Base-by-base conservation (phyloP, 2,113 vertebrate genomes). In the Dipodomys merriami region DNA sequence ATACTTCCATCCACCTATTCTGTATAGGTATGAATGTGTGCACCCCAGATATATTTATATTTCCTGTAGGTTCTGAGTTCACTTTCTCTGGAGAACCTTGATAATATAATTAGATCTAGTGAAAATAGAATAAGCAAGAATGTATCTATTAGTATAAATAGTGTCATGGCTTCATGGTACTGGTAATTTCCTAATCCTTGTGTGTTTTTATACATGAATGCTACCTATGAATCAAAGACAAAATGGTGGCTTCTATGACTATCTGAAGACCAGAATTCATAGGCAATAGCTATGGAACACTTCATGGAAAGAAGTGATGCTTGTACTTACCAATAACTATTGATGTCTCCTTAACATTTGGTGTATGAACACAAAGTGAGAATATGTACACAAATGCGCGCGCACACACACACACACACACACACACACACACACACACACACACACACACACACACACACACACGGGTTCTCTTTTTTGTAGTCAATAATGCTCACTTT, bases 151-250 rank as follows among this genome's bases (percentile, higher is more conserved):
- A 86, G 30, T 67, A 79, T 4, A 89, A 85, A 62, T 84, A 80
- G 23, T 57, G 81, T 77, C 7, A 65, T 44, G 44, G 19, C 16
- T 76, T 91, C 46, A 19, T 92, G 27, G 19, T 57, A 13, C 12
- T 35, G 33, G 8, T 25, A 30, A 35, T 84, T 62, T 39, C 35
- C 4, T 11, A 6, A 49, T 33, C 77, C 25, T 29, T 72, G 35
- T 67, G 67, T 92, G 19, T 78, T 77, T 65, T 2, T 39, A 79
- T 76, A 39, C 39, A 73, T 68, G 46, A 65, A 68, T 16, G 35
- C 35, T 30, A 91, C 78, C 95, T 88, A 46, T 73, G 49, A 86
- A 79, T 91, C 9, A 90, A 25, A 33, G 23, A 35, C 1, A 90
- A 88, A 84, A 57, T 46, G n/a, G 46, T 85, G 19, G 6, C 39